Percentiles rank a stretch among this genome's conserved stretches.
These are phyloP conservation scores for Pollenia griseotomentosa DNA, from an alignment of 2,888 invertebrate species.

Conservation along the genomic window DNA sequence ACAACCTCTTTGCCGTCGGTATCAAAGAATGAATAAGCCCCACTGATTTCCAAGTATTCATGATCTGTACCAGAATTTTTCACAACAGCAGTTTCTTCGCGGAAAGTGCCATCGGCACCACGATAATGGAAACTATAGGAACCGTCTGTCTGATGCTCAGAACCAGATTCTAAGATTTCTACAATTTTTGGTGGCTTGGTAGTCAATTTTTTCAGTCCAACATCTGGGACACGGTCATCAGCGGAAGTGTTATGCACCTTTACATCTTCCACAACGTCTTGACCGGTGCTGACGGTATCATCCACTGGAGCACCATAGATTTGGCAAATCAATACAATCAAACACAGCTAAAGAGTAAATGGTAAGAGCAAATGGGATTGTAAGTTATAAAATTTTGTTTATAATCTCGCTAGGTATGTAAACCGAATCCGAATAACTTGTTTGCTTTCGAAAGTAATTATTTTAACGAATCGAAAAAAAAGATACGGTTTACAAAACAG, in stretches of 20 bases:
- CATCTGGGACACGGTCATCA: slow-evolving; percentile 17
- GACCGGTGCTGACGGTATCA: slow-evolving; percentile 21
- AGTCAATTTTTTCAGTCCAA: slow-evolving; percentile 21
- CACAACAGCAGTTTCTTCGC: slow-evolving; percentile 81
- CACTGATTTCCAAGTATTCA: slow-evolving; percentile 79
- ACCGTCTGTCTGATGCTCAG: slow-evolving; percentile 80
- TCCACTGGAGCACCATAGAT: slow-evolving; percentile 76
- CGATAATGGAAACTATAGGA: slow-evolving; percentile 81
- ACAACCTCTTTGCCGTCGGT: slow-evolving; percentile 80
- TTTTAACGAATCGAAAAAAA: no score
- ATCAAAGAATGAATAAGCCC: slow-evolving; percentile 82
- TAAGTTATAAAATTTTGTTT: background rate
- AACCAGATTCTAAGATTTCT: slow-evolving; percentile 80
- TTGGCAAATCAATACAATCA: slow-evolving; percentile 64
- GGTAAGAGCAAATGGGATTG: no score
- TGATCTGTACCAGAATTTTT: slow-evolving; percentile 79
- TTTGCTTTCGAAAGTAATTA: no score
- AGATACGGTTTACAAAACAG: no score
- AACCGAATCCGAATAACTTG: no score
- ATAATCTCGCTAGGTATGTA: background rate
- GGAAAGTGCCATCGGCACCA: slow-evolving; percentile 80
- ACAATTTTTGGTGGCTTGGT: slow-evolving; percentile 71
- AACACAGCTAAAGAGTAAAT: slow-evolving; percentile 60
- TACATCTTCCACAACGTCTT: background rate
- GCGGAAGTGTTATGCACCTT: background rate